phyloP scores from a whole-genome alignment of 2,888 invertebrate species.

The Philereme vetulata region DNA sequence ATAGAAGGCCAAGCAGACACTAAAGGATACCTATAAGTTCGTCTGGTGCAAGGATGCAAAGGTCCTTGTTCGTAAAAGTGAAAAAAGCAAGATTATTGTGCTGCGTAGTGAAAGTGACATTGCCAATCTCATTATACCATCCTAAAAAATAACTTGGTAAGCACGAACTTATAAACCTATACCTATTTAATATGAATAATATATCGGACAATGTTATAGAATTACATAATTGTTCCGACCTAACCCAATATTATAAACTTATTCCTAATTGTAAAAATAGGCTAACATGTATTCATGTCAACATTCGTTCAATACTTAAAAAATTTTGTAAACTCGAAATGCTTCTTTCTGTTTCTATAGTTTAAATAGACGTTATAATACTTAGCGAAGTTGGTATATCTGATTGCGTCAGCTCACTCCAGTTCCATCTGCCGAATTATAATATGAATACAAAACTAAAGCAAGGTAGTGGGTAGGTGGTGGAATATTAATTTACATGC shows the following conservation, averaged over 20 bases:
- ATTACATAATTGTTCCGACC: too few species aligned
- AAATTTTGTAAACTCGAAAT: slow-evolving; percentile 15
- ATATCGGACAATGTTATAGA: not conserved
- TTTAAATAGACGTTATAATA: slow-evolving; percentile 7
- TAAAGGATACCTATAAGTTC: too few species aligned
- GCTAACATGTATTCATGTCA: slow-evolving; percentile 11
- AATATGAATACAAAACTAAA: slow-evolving; percentile 1
- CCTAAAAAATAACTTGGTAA: not conserved
- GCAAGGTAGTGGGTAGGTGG: not conserved
- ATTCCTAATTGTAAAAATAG: slow-evolving; percentile 4
- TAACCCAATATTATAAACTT: too few species aligned
- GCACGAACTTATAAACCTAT: not conserved
- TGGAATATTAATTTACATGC: slow-evolving; percentile 5
- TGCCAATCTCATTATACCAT: not conserved
- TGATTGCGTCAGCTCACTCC: slow-evolving; percentile 1
- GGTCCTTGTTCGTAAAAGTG: slow-evolving; percentile 4
- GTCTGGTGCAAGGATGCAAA: slow-evolving; percentile 9
- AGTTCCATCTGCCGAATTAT: not conserved
- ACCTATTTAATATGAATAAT: not conserved
- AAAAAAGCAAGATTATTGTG: slow-evolving; percentile 2
- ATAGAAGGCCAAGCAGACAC: slow-evolving; percentile 1
- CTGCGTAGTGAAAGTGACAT: not conserved
- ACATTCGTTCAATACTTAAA: slow-evolving; percentile 6
- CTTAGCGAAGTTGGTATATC: slow-evolving; percentile 16
- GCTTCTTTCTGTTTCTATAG: not conserved